Percentiles rank a stretch among this genome's conserved stretches.
phyloP scores from a whole-genome alignment of 2,113 vertebrate species.

The Odocoileus hemionus region DNA sequence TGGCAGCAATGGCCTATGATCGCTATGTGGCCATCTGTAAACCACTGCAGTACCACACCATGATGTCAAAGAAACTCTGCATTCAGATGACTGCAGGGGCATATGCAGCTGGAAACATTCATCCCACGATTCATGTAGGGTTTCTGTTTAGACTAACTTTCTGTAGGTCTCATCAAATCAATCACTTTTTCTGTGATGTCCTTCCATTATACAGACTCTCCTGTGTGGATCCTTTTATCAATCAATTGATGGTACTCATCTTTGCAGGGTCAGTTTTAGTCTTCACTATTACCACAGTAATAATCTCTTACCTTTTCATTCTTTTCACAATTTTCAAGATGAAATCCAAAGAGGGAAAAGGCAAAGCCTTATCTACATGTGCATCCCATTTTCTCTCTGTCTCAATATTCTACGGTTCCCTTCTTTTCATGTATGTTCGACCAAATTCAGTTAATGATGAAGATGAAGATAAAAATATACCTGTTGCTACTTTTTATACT shows the following conservation, averaged over 20 bases:
- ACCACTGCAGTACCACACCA: background rate
- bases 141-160: background rate
- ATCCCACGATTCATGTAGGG: accelerated
- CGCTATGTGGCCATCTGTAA: background rate
- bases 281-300: background rate
- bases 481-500: background rate
- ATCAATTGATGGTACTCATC: background rate
- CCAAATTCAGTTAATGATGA: background rate
- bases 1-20: background rate
- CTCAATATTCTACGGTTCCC: background rate
- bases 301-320: background rate
- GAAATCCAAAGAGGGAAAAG: background rate
- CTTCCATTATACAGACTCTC: background rate
- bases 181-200: background rate
- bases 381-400: background rate
- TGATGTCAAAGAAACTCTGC: background rate
- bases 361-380: background rate
- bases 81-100: background rate
- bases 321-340: background rate
- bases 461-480: background rate
- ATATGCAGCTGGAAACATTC: background rate
- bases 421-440: background rate
- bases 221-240: background rate
- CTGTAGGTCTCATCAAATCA: background rate
- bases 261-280: background rate